Conservation (phyloP, 2,888 invertebrate species). For the Drosophila tripunctata region DNA sequence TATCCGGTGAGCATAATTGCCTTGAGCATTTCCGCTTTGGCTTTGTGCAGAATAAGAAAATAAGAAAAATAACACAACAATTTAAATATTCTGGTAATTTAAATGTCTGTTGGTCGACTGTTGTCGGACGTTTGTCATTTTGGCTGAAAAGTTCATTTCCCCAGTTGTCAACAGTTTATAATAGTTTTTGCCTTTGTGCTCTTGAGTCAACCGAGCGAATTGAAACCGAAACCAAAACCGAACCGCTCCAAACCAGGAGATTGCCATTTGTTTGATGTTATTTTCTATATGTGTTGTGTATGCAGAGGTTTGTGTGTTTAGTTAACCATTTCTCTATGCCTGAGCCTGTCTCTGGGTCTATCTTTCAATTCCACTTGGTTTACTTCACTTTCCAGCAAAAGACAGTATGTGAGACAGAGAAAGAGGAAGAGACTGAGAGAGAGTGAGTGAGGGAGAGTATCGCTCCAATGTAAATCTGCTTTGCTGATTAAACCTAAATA, state of each 20-base stretch:
- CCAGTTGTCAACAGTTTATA: conserved; percentile 72
- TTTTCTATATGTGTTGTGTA: conserved; percentile 17
- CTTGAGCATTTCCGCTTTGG: background rate
- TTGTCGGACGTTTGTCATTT: conserved; percentile 62
- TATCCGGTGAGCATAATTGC: background rate
- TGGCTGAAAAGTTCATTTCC: conserved; percentile 70
- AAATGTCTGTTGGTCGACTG: conserved; percentile 2
- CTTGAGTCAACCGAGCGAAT: conserved; percentile 27
- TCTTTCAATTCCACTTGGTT: conserved; percentile 73
- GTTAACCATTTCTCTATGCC: conserved; percentile 46
- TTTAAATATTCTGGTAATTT: conserved; percentile 9
- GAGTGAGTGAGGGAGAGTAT: conserved; percentile 28
- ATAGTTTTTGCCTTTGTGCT: conserved; percentile 63
- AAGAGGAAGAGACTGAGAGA: background rate
- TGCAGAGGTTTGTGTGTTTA: conserved; percentile 19
- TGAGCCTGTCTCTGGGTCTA: conserved; percentile 40
- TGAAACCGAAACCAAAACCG: conserved; percentile 42
- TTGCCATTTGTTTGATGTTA: conserved; percentile 65
- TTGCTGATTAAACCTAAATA: conserved; percentile 77
- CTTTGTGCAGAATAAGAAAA: background rate
- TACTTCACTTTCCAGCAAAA: conserved; percentile 63
- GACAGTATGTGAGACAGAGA: background rate
- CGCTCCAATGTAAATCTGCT: conserved; percentile 70
- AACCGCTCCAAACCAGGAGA: conserved; percentile 43
- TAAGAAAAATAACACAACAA: background rate